Base-by-base conservation (phyloP, 2,113 vertebrate genomes). In the Lophura nycthemera region DNA sequence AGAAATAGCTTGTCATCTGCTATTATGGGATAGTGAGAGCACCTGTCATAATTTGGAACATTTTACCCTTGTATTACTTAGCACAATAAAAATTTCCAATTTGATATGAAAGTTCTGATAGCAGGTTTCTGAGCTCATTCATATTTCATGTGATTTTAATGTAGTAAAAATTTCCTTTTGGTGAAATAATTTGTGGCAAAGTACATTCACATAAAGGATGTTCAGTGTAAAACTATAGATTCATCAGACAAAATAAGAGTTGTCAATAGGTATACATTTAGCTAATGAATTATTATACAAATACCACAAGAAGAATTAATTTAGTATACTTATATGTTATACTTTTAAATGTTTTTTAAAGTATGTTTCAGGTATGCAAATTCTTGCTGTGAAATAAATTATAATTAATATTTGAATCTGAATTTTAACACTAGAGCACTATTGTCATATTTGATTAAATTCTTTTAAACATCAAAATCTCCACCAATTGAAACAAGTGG, bases 191-290 rank as follows among this genome's bases (percentile, higher is more conserved):
- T 67, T 76, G 4, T 60, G 24, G 10, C 18, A 56, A 76, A 57
- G 54, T 73, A 5, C 1, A 24, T n/a, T 91, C 10, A 61, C 4
- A 8, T 61, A 42, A 40, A 5, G 4, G 4, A 1, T 59, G 54
- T 22, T 16, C 1, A 75, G 20, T 20, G 25, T 24, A 38, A 71
- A 18, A 11, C 1, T 15, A 27, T 9, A 42, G 10, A 47, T 57
- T 50, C 16, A 56, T 1, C 8, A n/a, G 19, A 50, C 5, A 42
- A 83, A 83, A 70, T 40, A 29, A 3, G 36, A 13, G 3, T 16
- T n/a, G 50, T 75, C 6, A 13, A 2, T 13, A 48, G 2, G 3
- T 71, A 27, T 64, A 11, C 0, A 0, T 65, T 60, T 30, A 61
- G 13, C 4, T 38, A 34, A 22, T 50, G 40, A 88, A 32, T 54